Conservation (phyloP, 1,140 invertebrate species). For the Chrysomallon squamiferum region DNA sequence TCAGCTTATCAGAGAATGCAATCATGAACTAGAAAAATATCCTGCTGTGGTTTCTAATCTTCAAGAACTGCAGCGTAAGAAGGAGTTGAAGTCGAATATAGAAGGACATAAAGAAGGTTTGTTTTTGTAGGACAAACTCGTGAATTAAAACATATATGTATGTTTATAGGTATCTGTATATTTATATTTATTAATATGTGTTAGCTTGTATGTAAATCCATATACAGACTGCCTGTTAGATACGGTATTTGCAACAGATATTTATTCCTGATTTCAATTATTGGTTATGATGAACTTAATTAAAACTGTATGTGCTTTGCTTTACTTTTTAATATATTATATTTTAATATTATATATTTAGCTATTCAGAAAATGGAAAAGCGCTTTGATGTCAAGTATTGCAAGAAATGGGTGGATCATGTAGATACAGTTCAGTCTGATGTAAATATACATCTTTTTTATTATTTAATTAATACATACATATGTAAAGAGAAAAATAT, state of each 20-base stretch:
- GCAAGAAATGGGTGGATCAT: constrained; percentile 55
- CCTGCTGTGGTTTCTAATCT: constrained; percentile 40
- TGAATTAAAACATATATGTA: too few relatives aligned
- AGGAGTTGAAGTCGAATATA: constrained; percentile 46
- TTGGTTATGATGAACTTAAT: too few relatives aligned
- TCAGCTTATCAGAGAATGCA: constrained; percentile 49
- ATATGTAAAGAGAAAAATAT: too few relatives aligned
- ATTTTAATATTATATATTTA: constrained; percentile 17
- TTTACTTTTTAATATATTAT: too few relatives aligned
- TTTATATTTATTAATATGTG: background rate
- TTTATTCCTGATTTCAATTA: too few relatives aligned
- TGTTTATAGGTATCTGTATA: background rate
- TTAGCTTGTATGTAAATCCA: background rate
- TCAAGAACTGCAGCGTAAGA: constrained; percentile 37
- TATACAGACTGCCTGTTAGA: too few relatives aligned
- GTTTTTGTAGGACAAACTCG: too few relatives aligned
- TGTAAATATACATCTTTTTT: background rate
- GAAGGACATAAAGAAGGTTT: constrained; percentile 46
- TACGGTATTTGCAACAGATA: too few relatives aligned
- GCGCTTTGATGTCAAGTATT: constrained; percentile 56
- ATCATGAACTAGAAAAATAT: constrained; percentile 51
- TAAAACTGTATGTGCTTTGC: too few relatives aligned
- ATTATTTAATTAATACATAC: too few relatives aligned
- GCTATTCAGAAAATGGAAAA: constrained; percentile 48
- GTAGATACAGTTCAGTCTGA: constrained; percentile 34